A percentile compares a stretch with the other conserved stretches of the same genome.
Conservation (phyloP, 1,140 invertebrate genomes). For the Drosophila jambulina region DNA sequence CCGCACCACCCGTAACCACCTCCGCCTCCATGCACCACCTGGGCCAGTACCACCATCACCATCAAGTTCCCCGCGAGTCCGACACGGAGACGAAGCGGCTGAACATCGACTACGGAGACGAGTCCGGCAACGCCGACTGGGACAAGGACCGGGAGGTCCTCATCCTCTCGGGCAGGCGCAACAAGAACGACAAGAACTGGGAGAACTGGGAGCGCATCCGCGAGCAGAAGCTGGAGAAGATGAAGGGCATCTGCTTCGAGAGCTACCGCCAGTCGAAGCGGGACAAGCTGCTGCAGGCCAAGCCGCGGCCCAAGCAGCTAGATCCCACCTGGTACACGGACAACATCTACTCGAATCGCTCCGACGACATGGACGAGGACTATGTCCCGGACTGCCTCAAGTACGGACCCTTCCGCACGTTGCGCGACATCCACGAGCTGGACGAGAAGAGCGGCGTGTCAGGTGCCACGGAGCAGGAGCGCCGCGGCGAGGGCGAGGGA, state of each 20-base stretch:
- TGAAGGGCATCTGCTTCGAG: constrained; percentile 84
- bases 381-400: constrained; percentile 81
- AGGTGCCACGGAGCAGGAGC: constrained; percentile 37
- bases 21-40: constrained; percentile 18
- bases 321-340: constrained; percentile 85
- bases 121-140: constrained; percentile 57
- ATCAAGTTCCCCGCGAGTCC: constrained; percentile 36
- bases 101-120: constrained; percentile 76
- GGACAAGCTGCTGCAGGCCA: constrained; percentile 86
- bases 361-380: constrained; percentile 82
- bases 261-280: constrained; percentile 84
- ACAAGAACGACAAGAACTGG: constrained; percentile 85
- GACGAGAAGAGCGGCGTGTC: constrained; percentile 65
- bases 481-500: constrained; percentile 77
- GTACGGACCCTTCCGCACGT: constrained; percentile 72
- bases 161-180: constrained; percentile 69
- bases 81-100: constrained; percentile 68
- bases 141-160: constrained; percentile 64
- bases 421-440: constrained; percentile 76
- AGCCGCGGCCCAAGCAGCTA: constrained; percentile 85
- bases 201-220: constrained; percentile 85
- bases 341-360: constrained; percentile 86
- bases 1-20: constrained; percentile 11
- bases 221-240: constrained; percentile 83
- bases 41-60: constrained; percentile 8